Base-by-base conservation (phyloP, 2,797 vertebrate species). In the Ceyx erithaca region DNA sequence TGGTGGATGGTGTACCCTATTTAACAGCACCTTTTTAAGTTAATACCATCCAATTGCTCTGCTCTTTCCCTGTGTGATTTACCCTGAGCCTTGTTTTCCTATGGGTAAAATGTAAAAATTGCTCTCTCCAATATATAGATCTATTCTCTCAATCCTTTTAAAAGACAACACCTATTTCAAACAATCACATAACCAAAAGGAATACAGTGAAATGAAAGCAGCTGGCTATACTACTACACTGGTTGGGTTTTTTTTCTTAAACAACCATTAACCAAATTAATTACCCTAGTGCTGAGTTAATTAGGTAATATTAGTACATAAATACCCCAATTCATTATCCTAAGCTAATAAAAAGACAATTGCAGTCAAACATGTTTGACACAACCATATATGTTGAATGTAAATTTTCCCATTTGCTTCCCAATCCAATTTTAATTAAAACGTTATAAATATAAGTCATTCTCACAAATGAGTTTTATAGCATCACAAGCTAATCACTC, bases 231-330 rank as follows among this genome's bases (percentile, higher is more conserved):
- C 28, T 63, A 83, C 33, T 31, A 71, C 31, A 66, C 43, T 23
- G 2, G 15, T 40, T 40, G 37, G 13, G 13, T 6, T 9, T 80
- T 85, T 93, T 89, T 83, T 87, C 33, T 95, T 91, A 91, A 89
- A 89, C 87, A 85, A 78, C 75, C 3, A 7, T 72, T 92, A 96
- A 91, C 94, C 89, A 91, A 97, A 97, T 96, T 95, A 97, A 97
- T 96, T 96, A 94, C 67, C 93, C 92, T 14, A 6, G 90, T 92
- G 62, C 79, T 55, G 92, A 96, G 91, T 94, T 96, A 97, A 96
- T 96, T 97, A 96, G 94, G 83, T 93, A 96, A 96, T 96, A 97
- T 94, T 95, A 96, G 95, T 94, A 96, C 93, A 96, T 96, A 97
- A 96, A 96, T 88, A 93, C 87, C 48, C 87, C 93, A 97, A 93